Evolutionary conservation across 2,797 vertebrate species (phyloP), one percentile per base, ranked within the genome.

Genomic region (Heterohyrax brucei): DNA sequence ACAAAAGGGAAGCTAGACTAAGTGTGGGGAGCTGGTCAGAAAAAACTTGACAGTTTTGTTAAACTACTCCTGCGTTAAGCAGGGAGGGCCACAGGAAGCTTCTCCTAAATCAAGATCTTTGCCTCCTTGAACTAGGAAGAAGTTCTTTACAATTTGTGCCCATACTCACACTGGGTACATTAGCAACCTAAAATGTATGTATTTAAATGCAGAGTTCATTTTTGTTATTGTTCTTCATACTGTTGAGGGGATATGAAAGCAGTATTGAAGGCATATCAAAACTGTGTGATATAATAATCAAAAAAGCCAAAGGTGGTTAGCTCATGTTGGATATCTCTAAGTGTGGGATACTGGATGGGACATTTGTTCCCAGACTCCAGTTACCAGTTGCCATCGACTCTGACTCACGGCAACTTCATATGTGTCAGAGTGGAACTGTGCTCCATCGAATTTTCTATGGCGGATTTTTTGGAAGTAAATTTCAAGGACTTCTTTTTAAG

Each of bases 311-410:
- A 61, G 28, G 1, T 7, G 46, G n/a, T 28, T 61, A 7, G 64
- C 28, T 62, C 53, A 6, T 24, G 12, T 4, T 39, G 53, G n/a
- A 1, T 50, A 0, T 7, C 64, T 33, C 3, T 0, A 16, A 2
- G 53, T 14, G 10, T 4, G 33, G 64, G 46, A 28, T 48, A 48
- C 0, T 39, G 78, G 22, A 28, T 61, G 50, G 24, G 30, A 7
- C 3, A 0, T 46, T 61, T 70, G 53, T 48, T 48, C 33, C 59
- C 33, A 30, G 48, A 22, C 2, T 2, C 16, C 1, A 9, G 39
- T 33, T 2, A 5, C 16, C 1, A 5, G 39, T 33, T 33, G 33
- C 39, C 72, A 18, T 21, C 5, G 2, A 33, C 68, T 70, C 68
- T 70, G 30, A 33, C n/a, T 70, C 68, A 70, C 19, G n/a, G 13